Percentiles rank a stretch among this genome's conserved stretches.
These are phyloP conservation scores for Centropus bengalensis DNA, from an alignment of 2,113 vertebrate species.

Conservation along the genomic window DNA sequence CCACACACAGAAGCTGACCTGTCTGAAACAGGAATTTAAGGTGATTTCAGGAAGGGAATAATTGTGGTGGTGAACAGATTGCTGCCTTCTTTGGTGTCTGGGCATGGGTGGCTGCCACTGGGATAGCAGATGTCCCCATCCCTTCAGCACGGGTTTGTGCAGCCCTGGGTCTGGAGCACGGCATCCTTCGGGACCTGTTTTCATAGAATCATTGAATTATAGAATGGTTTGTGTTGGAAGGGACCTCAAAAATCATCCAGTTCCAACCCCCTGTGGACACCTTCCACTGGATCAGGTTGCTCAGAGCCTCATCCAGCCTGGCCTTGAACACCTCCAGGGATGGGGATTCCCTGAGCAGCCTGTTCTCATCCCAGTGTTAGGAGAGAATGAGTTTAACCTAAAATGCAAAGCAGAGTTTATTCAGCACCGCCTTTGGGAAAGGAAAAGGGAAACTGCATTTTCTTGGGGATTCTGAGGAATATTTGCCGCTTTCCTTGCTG, in stretches of 20 bases:
- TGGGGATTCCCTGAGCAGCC: no score
- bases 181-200: neutral
- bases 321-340: no score
- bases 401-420: neutral
- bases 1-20: fast-evolving
- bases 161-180: neutral
- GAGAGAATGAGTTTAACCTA: neutral
- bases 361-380: no score
- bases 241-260: no score
- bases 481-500: neutral
- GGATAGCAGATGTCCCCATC: neutral
- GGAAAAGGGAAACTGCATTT: neutral
- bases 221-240: no score
- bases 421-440: fast-evolving
- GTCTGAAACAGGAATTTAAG: neutral
- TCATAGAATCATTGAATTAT: no score
- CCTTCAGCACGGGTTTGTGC: fast-evolving
- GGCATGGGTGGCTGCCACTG: neutral
- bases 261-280: no score
- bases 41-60: neutral
- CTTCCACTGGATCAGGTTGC: no score
- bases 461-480: neutral
- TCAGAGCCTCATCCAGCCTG: no score
- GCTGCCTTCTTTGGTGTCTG: neutral
- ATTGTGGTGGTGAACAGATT: neutral